Percentiles rank a stretch among this genome's conserved stretches.
Conservation (phyloP, 2,797 vertebrate genomes). For the Brachyalestes nurse region DNA sequence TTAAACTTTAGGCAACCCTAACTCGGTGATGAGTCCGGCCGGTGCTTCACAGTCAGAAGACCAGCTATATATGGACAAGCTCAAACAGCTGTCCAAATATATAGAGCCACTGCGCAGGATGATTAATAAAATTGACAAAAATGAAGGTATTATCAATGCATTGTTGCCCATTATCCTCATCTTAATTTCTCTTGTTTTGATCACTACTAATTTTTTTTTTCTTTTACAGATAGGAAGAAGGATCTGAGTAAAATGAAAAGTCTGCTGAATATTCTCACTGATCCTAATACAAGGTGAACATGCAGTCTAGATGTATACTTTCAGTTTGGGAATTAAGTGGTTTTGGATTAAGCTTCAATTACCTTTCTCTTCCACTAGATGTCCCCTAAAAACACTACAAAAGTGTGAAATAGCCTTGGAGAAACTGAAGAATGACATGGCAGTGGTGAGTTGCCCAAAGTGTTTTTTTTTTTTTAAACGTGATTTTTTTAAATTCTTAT, state of each 20-base stretch:
- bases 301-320: background rate
- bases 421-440: constrained; percentile 98
- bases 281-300: constrained; percentile 90
- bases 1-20: constrained; percentile 85
- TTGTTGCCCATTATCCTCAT: background rate
- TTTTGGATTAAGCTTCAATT: background rate
- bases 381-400: constrained; percentile 93
- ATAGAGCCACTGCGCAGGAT: constrained; percentile 94
- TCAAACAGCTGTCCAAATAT: constrained; percentile 96
- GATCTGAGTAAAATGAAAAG: constrained; percentile 99
- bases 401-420: constrained; percentile 98
- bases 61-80: constrained; percentile 97
- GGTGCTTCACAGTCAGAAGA: constrained; percentile 91
- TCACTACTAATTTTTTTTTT: background rate
- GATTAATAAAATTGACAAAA: constrained; percentile 99
- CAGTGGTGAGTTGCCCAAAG: constrained; percentile 81
- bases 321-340: background rate
- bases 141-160: constrained; percentile 83
- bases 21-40: constrained; percentile 92
- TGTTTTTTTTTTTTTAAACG: background rate
- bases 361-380: constrained; percentile 73
- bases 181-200: background rate
- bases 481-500: no score
- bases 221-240: constrained; percentile 90
- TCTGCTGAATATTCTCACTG: constrained; percentile 93